Percentiles rank a stretch among this genome's conserved stretches.
Conservation (phyloP, 2,888 invertebrate species). For the Athripsodes cinereus region DNA sequence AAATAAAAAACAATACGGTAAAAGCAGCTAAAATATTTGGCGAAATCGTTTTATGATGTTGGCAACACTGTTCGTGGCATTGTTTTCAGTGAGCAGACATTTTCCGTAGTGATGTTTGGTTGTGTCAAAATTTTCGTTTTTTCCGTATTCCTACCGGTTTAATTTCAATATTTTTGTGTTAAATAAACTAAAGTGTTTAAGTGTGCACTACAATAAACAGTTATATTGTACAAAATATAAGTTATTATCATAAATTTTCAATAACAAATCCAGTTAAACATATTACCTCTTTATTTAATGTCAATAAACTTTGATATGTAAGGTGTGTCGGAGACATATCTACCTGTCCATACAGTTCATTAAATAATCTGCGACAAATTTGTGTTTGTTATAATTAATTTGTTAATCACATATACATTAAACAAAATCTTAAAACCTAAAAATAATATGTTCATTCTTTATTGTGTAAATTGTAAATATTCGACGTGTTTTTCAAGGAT, state of each 20-base stretch:
- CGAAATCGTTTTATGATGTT: too few relatives aligned
- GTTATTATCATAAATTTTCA: too few relatives aligned
- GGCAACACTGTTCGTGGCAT: conserved; percentile 5
- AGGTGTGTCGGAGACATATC: conserved; percentile 24
- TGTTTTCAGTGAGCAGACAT: conserved; percentile 24
- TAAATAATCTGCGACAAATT: too few relatives aligned
- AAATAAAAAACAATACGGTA: too few relatives aligned
- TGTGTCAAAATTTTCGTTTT: conserved; percentile 18
- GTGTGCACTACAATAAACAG: too few relatives aligned
- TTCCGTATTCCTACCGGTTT: conserved; percentile 15
- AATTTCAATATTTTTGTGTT: conserved; percentile 12
- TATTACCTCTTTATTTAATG: conserved; percentile 20
- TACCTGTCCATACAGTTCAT: conserved; percentile 20
- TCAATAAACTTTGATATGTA: conserved; percentile 25
- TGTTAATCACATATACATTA: neutral
- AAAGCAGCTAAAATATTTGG: too few relatives aligned
- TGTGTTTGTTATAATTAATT: too few relatives aligned
- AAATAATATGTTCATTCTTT: too few relatives aligned
- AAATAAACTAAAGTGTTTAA: conserved; percentile 3
- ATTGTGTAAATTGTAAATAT: neutral
- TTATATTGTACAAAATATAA: too few relatives aligned
- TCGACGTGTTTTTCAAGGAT: neutral
- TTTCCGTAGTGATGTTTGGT: conserved; percentile 18
- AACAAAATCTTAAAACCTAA: too few relatives aligned
- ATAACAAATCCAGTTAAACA: neutral